Evolutionary conservation across 2,797 vertebrate species (phyloP), one percentile per base, ranked within the genome.

Genomic region (Notolepis coatsorum): DNA sequence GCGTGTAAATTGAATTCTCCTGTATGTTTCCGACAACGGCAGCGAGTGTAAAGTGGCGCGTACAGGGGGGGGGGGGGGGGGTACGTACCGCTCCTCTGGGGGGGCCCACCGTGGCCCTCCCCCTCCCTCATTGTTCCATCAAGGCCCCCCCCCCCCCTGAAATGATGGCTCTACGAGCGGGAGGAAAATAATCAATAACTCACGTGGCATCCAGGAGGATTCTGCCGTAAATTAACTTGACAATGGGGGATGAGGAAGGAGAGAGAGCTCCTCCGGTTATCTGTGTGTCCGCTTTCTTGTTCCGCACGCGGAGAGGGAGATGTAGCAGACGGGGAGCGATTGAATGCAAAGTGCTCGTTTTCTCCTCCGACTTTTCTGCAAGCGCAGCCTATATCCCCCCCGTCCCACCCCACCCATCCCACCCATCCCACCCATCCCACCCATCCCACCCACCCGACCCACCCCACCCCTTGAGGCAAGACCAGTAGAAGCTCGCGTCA

Each of bases 401-500:
- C 13, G 4, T 2, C 2, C 42, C 90, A 73, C 76, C 88, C 91
- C 92, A n/a, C n/a, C 39, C 13, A 4, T 2, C 2, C 42, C 90
- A 73, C 76, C 88, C 91, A 84, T 75, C 84, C 88, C 91, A 13
- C n/a, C 39, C 13, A 4, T 2, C 2, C 42, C 90, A 73, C 76
- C 88, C 91, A 92, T n/a, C n/a, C n/a, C n/a, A n/a, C 84, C 88
- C 91, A 13, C n/a, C 39, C 13, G 4, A 2, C 2, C 42, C 90
- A 73, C 76, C 88, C 91, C 90, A 95, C 93, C 94, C 94, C 86
- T 89, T 82, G 77, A 93, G 94, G 94, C 93, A 86, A 87, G 94
- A 94, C 93, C 93, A 93, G 94, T 93, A 91, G 91, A 94, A 94
- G 92, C 94, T 93, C 84, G 94, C 93, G 89, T 93, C 93, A 95